Evolutionary conservation across 2,797 vertebrate species (phyloP), one percentile per base, ranked within the genome.

Genomic region (Cyprinella venusta): DNA sequence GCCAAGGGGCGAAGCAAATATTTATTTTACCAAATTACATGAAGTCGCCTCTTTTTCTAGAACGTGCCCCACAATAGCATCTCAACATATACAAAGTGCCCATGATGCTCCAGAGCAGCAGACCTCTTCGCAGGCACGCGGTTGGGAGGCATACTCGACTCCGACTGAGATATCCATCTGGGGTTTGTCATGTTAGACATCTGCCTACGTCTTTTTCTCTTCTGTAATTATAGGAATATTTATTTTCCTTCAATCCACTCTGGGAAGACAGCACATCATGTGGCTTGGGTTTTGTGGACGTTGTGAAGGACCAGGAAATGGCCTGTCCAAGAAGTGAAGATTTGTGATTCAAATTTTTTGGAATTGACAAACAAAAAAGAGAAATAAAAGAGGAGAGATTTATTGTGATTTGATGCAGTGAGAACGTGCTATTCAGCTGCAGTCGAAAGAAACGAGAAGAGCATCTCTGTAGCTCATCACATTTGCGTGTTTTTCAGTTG

Each of bases 111-210:
- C 38, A 74, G 74, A 24, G 48, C 76, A 67, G 54, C 67, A 79
- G 70, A 81, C 79, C 86, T 76, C 52, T 83, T 80, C 54, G 40
- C 85, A 87, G 84, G 81, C 72, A 65, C 59, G 86, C 59, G 86
- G 85, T 88, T 86, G 71, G 59, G 79, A 84, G 81, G 81, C 86
- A 79, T 84, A 65, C 56, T 80, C 79, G 59, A 79, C 78, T 76
- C 70, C 48, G 89, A 85, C 90, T 81, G 87, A 93, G 93, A 94
- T 92, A 94, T 93, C 89, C 93, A 95, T 95, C 94, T 95, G 92
- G 93, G 93, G 91, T 95, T 95, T 93, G 93, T 94, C 93, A 94
- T 94, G 93, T 94, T 93, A 94, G 93, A 95, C 94, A 94, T 93
- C 90, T 91, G 89, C 91, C 93, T 90, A 89, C 92, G 92, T 93